Evolutionary conservation across 1,140 invertebrate species (phyloP), one percentile per base, ranked within the genome.

Genomic region (Pseudobourletiella spinata): DNA sequence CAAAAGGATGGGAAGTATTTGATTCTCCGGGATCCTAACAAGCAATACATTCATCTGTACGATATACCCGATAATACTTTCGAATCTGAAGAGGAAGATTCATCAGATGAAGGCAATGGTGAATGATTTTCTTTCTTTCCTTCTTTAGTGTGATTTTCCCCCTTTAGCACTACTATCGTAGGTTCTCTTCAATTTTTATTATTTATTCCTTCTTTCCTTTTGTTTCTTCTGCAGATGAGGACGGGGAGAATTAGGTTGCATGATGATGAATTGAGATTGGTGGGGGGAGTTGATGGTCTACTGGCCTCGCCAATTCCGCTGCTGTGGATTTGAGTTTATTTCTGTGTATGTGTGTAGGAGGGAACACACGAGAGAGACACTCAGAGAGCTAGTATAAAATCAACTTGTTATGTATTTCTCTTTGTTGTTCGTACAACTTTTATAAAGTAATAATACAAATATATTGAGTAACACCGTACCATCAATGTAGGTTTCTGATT

Each of bases 11-110:
- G 97, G 69, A 81, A 85, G 78, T 99, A 98, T 76, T 80, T 99
- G 57, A 94, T 99, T 63, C 93, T 99, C 89, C 98, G 99, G 76
- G 96, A 99, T 79, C 97, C 96, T 1, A 98, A 96, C 76, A 98
- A 98, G 85, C 90, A 91, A 2, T 85, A 97, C 79, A 92, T 98
- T 70, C 84, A 94, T 64, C 80, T 98, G 54, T 98, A 97, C 73
- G 91, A 96, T 77, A 96, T 98, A 73, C 95, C 95, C 39, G 92
- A 98, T 77, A 95, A 96, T 74, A 96, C 94, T 2, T 98, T 98
- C 78, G 94, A 98, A 73, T 93, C 90, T n/a, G 94, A 97, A 74
- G 92, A 89, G 46, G 91, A 93, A 15, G 91, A 95, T 32, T 89
- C 91, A 46, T 88, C 89, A 50, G 88, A 90, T 25, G 90, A 94